Evolutionary conservation across 2,888 invertebrate species (phyloP).

Genomic region (Cryptocephalus primarius): DNA sequence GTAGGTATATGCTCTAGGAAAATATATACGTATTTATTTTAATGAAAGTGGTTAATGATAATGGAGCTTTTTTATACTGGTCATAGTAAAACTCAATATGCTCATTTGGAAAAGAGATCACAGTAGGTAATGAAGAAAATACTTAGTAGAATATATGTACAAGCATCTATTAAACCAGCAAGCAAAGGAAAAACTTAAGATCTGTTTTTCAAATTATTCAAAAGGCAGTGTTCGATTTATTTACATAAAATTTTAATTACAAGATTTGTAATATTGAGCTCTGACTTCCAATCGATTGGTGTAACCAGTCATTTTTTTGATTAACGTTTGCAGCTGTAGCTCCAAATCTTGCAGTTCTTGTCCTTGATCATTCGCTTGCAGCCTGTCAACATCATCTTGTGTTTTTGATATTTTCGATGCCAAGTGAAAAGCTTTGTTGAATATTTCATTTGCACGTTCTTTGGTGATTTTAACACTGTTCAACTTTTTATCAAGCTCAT

Average conservation of each 20-base stretch:
- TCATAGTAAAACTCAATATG: too few species aligned
- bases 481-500: conserved; percentile 59
- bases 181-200: conserved; percentile 3
- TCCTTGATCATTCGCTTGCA: conserved; percentile 27
- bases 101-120: too few species aligned
- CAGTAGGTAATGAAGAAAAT: too few species aligned
- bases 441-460: conserved; percentile 63
- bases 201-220: conserved; percentile 2
- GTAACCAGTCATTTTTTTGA: conserved; percentile 50
- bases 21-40: too few species aligned
- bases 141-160: conserved; percentile 7
- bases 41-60: too few species aligned
- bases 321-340: conserved; percentile 48
- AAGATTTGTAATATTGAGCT: conserved; percentile 52
- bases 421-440: conserved; percentile 70
- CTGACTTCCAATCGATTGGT: conserved; percentile 48
- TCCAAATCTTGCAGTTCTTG: conserved; percentile 44
- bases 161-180: conserved; percentile 3
- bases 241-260: conserved; percentile 24
- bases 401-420: conserved; percentile 43
- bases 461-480: conserved; percentile 68
- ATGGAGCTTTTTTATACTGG: too few species aligned
- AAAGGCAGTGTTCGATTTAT: neutral
- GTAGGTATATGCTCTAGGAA: too few species aligned
- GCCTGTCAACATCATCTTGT: conserved; percentile 28